Percentiles rank a stretch among this genome's conserved stretches.
These are phyloP conservation scores for Delphinus delphis DNA, from an alignment of 2,113 vertebrate genomes.

Conservation along the genomic window DNA sequence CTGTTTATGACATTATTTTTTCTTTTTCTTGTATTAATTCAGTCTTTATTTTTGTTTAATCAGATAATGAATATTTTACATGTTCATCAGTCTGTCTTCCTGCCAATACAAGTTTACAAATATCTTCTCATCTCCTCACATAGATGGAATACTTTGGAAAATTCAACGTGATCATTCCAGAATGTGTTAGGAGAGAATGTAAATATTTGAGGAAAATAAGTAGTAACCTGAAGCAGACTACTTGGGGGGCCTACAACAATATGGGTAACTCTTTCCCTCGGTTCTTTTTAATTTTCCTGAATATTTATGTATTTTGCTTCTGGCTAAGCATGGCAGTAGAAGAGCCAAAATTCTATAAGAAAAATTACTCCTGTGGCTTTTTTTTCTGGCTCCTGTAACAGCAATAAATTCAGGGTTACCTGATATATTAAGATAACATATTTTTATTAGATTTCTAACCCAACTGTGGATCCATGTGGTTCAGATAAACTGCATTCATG, in stretches of 20 bases:
- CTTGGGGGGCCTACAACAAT: constrained; percentile 52
- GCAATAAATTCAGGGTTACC: constrained; percentile 59
- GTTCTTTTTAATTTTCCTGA: constrained; percentile 57
- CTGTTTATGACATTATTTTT: neutral
- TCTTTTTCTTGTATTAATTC: neutral
- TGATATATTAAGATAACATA: constrained; percentile 63
- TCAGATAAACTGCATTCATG: constrained; percentile 50
- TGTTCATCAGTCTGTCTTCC: neutral
- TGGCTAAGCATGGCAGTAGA: constrained; percentile 50
- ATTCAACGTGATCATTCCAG: constrained; percentile 21
- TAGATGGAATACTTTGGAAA: constrained; percentile 44
- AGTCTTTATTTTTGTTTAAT: constrained; percentile 7
- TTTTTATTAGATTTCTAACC: constrained; percentile 67
- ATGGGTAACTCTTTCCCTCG: neutral
- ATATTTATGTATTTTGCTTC: constrained; percentile 59
- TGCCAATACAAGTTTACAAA: constrained; percentile 46
- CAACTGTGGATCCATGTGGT: constrained; percentile 35
- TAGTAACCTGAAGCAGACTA: constrained; percentile 67
- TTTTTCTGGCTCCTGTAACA: constrained; percentile 20
- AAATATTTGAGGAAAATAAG: constrained; percentile 71
- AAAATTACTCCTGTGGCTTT: constrained; percentile 45
- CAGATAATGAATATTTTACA: constrained; percentile 4
- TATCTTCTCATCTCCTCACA: constrained; percentile 27
- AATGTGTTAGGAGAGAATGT: constrained; percentile 54
- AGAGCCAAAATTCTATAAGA: constrained; percentile 45